Conservation (phyloP, 23 tunicate species). For the Ciona savignyi region DNA sequence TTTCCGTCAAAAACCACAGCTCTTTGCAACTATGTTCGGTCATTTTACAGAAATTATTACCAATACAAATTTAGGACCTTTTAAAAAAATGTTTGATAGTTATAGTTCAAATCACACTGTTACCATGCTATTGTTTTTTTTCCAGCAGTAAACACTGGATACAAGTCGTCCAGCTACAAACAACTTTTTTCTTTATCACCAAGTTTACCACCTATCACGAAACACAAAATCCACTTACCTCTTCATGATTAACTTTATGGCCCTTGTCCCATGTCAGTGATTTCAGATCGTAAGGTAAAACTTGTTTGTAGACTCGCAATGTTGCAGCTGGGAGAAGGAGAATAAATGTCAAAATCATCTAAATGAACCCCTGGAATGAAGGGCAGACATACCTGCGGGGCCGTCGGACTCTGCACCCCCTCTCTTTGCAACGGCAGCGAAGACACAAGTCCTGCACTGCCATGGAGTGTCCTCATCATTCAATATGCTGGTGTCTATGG, state of each 20-base stretch:
- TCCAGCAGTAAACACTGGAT: too few species aligned
- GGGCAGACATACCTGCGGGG: slow-evolving; percentile 35
- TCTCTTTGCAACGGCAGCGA: slow-evolving; percentile 72
- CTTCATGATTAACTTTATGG: slow-evolving; percentile 64
- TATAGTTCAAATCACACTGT: too few species aligned
- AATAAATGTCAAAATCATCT: too few species aligned
- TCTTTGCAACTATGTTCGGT: too few species aligned
- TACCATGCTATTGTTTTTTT: too few species aligned
- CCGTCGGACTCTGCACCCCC: slow-evolving; percentile 83
- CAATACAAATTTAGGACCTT: background rate
- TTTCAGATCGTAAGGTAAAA: slow-evolving; percentile 55
- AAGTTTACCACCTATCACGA: too few species aligned
- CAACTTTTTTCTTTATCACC: too few species aligned
- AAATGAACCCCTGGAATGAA: background rate
- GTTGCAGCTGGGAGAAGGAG: background rate
- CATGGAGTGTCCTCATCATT: slow-evolving; percentile 75
- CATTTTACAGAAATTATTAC: too few species aligned
- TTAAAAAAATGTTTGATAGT: background rate
- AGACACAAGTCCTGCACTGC: slow-evolving; percentile 87
- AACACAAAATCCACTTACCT: too few species aligned
- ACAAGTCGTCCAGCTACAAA: too few species aligned
- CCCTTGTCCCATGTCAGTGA: slow-evolving; percentile 77
- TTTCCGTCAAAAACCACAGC: too few species aligned
- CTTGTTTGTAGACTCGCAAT: slow-evolving; percentile 53
- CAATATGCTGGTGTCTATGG: slow-evolving; percentile 53